These are phyloP conservation scores for Psephotus haematonotus DNA, from an alignment of 2,113 vertebrate genomes.

Conservation along the genomic window DNA sequence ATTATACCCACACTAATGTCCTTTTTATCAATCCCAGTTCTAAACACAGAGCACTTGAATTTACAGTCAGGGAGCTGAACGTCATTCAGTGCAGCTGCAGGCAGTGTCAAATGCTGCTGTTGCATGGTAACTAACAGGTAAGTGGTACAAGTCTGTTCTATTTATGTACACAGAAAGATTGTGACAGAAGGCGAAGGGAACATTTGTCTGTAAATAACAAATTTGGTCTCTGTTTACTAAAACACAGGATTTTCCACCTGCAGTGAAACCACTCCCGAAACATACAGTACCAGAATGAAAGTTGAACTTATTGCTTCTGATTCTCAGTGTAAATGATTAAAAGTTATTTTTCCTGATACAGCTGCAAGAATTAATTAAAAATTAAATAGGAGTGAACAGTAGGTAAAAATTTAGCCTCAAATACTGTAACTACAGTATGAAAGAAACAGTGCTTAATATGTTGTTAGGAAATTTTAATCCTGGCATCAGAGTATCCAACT, in stretches of 20 bases:
- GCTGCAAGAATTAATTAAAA: neutral
- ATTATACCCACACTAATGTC: neutral
- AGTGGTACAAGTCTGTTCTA: neutral
- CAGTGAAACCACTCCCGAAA: neutral
- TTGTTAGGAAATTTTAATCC: neutral
- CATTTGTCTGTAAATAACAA: neutral
- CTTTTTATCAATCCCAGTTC: neutral
- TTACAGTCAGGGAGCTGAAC: neutral
- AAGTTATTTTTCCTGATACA: neutral
- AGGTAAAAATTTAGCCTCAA: neutral
- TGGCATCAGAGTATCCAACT: neutral
- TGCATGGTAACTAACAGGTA: slow-evolving; percentile 64
- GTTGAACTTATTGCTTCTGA: neutral
- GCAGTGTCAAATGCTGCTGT: neutral
- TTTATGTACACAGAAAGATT: neutral
- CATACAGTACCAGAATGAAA: neutral
- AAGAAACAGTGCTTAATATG: neutral
- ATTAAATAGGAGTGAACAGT: neutral
- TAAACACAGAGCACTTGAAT: neutral
- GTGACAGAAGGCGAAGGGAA: neutral
- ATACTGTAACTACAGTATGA: neutral
- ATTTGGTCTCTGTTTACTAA: neutral
- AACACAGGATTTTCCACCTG: neutral
- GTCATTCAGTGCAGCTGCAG: neutral
- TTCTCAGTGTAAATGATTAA: neutral